These are phyloP conservation scores for Oscarella lobularis DNA, from an alignment of 37 sponge, comb jelly and placozoan genomes.

Conservation along the genomic window DNA sequence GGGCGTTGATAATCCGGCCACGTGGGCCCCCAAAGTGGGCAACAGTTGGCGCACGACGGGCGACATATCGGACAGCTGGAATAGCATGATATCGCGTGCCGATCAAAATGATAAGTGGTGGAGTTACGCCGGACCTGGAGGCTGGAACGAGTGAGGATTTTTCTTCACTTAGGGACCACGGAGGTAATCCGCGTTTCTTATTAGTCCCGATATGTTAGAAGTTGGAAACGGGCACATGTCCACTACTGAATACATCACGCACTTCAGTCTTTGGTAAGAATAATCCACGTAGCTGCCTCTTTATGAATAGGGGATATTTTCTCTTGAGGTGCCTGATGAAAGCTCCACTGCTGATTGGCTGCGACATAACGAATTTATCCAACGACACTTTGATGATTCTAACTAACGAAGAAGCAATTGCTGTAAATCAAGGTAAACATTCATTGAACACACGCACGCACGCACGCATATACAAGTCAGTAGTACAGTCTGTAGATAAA, in stretches of 20 bases:
- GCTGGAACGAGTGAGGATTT: constrained; percentile 72
- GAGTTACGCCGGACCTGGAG: constrained; percentile 50
- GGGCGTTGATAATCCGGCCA: constrained; percentile 1
- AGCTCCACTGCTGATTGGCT: constrained; percentile 71
- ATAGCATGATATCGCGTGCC: constrained; percentile 28
- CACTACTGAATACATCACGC: constrained; percentile 40
- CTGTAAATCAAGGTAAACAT: constrained; percentile 62
- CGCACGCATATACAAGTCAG: background rate
- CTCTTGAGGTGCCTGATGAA: constrained; percentile 36
- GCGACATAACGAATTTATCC: constrained; percentile 41
- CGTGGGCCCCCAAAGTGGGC: constrained; percentile 54
- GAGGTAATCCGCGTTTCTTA: background rate
- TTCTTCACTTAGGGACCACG: background rate
- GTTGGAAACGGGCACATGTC: constrained; percentile 68
- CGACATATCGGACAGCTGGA: constrained; percentile 56
- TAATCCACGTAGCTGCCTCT: no score
- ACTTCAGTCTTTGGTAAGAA: constrained; percentile 71
- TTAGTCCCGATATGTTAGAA: constrained; percentile 14
- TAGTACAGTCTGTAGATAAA: background rate
- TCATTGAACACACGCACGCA: background rate
- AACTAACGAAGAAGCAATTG: constrained; percentile 71
- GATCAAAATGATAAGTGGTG: constrained; percentile 44
- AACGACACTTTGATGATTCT: constrained; percentile 54
- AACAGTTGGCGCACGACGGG: constrained; percentile 83
- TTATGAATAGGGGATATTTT: no score